These are phyloP conservation scores for Hylaeus volcanicus DNA, from an alignment of 1,140 invertebrate species.

Conservation along the genomic window DNA sequence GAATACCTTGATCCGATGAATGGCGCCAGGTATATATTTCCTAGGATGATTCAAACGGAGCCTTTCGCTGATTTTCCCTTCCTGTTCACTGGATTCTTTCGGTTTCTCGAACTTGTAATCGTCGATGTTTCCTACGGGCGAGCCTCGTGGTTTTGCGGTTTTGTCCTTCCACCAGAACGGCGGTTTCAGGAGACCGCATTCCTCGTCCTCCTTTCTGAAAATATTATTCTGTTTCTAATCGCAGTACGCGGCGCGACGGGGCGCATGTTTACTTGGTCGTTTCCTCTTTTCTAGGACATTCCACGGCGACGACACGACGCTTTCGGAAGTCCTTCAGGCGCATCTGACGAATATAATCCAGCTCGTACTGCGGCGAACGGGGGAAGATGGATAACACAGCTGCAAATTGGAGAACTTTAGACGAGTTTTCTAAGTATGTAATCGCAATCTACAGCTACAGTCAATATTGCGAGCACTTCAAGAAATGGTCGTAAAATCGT, in stretches of 20 bases:
- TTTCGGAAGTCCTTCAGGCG: background rate
- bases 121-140: conserved; percentile 24
- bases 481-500: no score
- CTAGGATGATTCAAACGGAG: conserved; percentile 4
- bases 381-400: conserved; percentile 8
- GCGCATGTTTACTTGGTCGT: background rate
- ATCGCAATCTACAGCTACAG: no score
- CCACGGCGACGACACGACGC: no score
- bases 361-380: conserved; percentile 21
- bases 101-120: background rate
- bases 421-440: no score
- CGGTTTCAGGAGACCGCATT: background rate
- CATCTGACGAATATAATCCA: background rate
- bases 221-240: background rate
- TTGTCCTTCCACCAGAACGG: conserved; percentile 21
- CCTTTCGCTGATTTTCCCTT: background rate
- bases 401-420: background rate
- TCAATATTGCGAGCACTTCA: no score
- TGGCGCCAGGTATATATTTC: conserved; percentile 14
- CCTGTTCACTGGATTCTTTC: background rate
- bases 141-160: background rate
- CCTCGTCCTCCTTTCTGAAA: background rate
- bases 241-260: no score
- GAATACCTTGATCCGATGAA: background rate
- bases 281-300: background rate